phyloP scores from a whole-genome alignment of 1,140 invertebrate genomes.

The Mizuhopecten yessoensis region DNA sequence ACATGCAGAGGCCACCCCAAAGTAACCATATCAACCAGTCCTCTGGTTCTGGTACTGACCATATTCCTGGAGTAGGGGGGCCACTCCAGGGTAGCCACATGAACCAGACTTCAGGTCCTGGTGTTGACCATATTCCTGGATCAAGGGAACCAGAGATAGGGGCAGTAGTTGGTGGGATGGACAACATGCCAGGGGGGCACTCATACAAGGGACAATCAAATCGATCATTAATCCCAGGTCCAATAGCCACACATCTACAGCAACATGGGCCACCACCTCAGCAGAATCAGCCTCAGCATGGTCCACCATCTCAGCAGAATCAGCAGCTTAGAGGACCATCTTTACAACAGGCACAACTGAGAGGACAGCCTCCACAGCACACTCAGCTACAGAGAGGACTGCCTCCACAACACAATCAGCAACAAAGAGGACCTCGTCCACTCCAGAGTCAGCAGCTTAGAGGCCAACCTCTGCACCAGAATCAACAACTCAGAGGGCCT shows the following conservation, averaged over 20 bases:
- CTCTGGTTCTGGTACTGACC: not conserved
- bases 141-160: not conserved
- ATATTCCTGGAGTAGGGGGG: not conserved
- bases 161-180: not conserved
- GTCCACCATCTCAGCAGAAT: constrained; percentile 14
- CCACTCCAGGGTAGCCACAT: not conserved
- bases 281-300: not conserved
- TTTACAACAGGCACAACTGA: not conserved
- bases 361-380: constrained; percentile 42
- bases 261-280: not conserved
- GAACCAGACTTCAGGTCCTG: not conserved
- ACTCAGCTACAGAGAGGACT: constrained; percentile 39
- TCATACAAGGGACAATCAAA: not conserved
- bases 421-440: not conserved
- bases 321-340: not conserved
- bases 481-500: constrained; percentile 50
- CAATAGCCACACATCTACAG: constrained; percentile 11
- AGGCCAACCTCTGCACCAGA: constrained; percentile 24
- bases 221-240: constrained; percentile 2
- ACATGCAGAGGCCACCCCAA: not conserved
- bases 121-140: not conserved
- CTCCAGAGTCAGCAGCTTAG: not conserved
- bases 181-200: not conserved
- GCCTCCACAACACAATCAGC: constrained; percentile 37
- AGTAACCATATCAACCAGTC: not conserved